phyloP scores from a whole-genome alignment of 2,113 vertebrate species.

The Poicephalus gulielmi region DNA sequence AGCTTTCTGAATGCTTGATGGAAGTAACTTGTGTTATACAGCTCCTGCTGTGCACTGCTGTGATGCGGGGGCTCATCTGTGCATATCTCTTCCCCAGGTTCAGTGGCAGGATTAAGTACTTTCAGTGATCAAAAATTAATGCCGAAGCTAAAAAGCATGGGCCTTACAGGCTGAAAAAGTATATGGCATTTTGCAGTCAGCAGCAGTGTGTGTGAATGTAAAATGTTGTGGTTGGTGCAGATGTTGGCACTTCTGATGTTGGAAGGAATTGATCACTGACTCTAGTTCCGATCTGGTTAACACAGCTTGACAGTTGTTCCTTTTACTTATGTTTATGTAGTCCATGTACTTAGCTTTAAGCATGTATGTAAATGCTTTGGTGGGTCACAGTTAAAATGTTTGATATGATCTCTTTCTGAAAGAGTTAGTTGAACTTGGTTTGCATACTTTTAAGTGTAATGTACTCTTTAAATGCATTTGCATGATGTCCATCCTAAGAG shows the following conservation, averaged over 20 bases:
- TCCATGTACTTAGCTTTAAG: neutral
- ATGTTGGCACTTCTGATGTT: neutral
- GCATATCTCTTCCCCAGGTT: neutral
- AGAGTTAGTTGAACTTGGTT: neutral
- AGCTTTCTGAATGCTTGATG: neutral
- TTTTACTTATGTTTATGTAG: neutral
- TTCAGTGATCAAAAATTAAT: neutral
- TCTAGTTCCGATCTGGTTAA: neutral
- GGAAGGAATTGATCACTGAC: neutral
- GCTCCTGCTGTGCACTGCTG: neutral
- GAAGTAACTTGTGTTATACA: neutral
- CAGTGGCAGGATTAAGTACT: neutral
- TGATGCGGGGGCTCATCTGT: neutral
- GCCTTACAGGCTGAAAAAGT: neutral
- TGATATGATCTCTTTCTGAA: neutral
- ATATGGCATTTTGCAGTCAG: neutral
- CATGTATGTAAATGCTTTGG: neutral
- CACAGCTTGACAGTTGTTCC: neutral
- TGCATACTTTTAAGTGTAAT: constrained; percentile 31
- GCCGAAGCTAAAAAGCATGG: neutral
- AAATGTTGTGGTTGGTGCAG: neutral
- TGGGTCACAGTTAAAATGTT: neutral
- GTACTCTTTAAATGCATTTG: constrained; percentile 22
- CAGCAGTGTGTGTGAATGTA: neutral
- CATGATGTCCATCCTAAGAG: constrained; percentile 8